Conservation (phyloP, 2,888 invertebrate species). For the Acanthosepion lycidas region DNA sequence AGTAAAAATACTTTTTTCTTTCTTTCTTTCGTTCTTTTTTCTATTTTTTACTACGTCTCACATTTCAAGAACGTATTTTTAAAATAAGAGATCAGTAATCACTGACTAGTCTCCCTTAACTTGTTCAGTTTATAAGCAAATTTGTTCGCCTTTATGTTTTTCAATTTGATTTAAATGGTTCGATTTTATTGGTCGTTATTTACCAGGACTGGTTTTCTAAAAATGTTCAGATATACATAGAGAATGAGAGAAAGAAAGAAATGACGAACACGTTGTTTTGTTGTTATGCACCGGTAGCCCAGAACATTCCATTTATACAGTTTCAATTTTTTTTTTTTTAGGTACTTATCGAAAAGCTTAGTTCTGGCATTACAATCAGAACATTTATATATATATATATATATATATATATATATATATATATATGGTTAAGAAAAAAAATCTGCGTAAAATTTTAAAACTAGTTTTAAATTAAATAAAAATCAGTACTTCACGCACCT, state of each 20-base stretch:
- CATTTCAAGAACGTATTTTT: background rate
- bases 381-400: background rate
- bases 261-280: background rate
- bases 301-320: background rate
- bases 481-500: too few species aligned
- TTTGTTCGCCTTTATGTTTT: too few species aligned
- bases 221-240: too few species aligned
- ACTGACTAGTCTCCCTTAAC: too few species aligned
- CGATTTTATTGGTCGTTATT: too few species aligned
- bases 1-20: background rate
- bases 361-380: background rate
- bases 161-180: too few species aligned
- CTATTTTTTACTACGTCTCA: background rate
- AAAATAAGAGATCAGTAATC: background rate
- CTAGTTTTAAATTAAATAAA: too few species aligned
- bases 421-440: too few species aligned
- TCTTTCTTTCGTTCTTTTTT: background rate
- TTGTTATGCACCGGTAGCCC: background rate
- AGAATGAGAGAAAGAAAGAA: background rate
- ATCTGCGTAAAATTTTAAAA: too few species aligned
- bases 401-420: background rate
- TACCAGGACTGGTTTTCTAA: too few species aligned
- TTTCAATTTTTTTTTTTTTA: background rate
- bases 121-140: too few species aligned
- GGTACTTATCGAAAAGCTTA: background rate